These are phyloP conservation scores for Bellardia bayeri DNA, from an alignment of 2,888 invertebrate genomes.

Conservation along the genomic window DNA sequence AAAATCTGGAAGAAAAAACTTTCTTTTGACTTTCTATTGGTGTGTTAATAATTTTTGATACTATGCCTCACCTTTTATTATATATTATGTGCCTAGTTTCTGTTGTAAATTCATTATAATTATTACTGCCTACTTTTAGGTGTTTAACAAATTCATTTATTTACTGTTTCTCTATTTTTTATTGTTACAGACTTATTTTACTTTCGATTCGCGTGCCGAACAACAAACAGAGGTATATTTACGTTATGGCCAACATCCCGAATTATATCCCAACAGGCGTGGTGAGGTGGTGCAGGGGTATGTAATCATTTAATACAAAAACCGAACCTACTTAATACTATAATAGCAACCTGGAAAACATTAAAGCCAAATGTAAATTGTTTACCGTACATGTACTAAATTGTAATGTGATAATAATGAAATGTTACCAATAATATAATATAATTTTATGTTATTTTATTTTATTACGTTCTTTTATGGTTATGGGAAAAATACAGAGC, in stretches of 20 bases:
- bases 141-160: conserved; percentile 50
- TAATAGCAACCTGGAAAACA: conserved; percentile 29
- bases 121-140: conserved; percentile 35
- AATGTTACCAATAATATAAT: conserved; percentile 75
- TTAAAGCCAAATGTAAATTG: conserved; percentile 40
- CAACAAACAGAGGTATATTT: conserved; percentile 95
- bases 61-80: too few species aligned
- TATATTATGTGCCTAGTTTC: too few species aligned
- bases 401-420: conserved; percentile 78
- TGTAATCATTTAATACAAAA: conserved; percentile 79
- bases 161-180: conserved; percentile 36
- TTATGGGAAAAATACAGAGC: conserved; percentile 56
- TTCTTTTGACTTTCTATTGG: too few species aligned
- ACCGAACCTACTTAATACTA: background rate
- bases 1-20: too few species aligned
- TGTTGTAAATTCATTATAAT: background rate
- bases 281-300: conserved; percentile 95
- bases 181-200: conserved; percentile 88
- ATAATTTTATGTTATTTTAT: conserved; percentile 75
- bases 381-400: conserved; percentile 67
- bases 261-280: conserved; percentile 94
- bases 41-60: too few species aligned
- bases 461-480: conserved; percentile 59
- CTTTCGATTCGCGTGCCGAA: conserved; percentile 93
- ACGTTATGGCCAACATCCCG: conserved; percentile 96